Evolutionary conservation across 2,113 vertebrate genomes (phyloP), one percentile per base, ranked within the genome.

Genomic region (Clupea harengus): DNA sequence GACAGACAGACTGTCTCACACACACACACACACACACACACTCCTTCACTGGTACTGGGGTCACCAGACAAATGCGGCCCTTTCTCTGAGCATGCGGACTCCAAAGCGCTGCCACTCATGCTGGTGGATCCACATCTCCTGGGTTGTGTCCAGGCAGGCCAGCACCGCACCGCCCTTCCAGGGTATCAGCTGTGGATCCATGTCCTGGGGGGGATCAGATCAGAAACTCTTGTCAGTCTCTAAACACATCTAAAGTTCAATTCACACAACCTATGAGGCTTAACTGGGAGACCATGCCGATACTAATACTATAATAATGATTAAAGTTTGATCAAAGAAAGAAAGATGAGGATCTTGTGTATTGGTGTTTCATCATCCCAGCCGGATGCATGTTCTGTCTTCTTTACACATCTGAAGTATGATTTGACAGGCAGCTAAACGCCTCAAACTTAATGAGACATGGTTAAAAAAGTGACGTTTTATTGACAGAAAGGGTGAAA

Each of bases 91-190:
- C 97, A 99, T 98, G 47, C 98, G 94, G 20, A 97, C 96, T 0
- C 98, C 98, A 22, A 99, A 99, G 0, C 97, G 96, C 87, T 99
- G 96, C 98, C 98, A 99, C 83, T 99, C 98, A 50, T 96, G 94
- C 92, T 97, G 98, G 78, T 99, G 97, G 28, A 99, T 96, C 98
- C 98, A 99, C 46, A 99, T 95, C 87, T 99, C 98, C 92, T 99
- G 98, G 0, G 98, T 98, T 8, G 98, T 99, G 88, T 99, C 98
- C 54, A 99, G 92, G 87, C 98, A 99, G 0, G 98, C 97, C 89
- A 99, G 85, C 88, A 99, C 97, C 0, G 98, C 97, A 0, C 97
- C 98, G 3, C 98, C 98, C 89, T 99, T 99, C 98, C 98, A 99
- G 0, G 97, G 96, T 46, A 98, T 98, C 81, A 99, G 92, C 39